Percentiles rank a stretch among this genome's conserved stretches.
phyloP scores from a whole-genome alignment of 2,797 vertebrate species.

The Botia almorhae region DNA sequence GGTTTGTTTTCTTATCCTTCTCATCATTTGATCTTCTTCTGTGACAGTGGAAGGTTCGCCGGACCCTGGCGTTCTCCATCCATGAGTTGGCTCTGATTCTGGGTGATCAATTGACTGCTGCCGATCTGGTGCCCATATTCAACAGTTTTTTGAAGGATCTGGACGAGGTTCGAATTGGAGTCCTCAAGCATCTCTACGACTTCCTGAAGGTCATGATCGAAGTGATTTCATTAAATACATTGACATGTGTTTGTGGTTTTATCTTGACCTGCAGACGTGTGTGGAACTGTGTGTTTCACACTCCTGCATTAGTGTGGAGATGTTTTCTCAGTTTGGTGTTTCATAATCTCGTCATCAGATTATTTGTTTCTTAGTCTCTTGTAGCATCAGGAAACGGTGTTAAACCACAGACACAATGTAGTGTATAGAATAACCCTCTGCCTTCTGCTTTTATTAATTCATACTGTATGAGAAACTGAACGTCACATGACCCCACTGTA shows the following conservation, averaged over 20 bases:
- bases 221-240: no score
- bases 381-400: not conserved
- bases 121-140: conserved; percentile 91
- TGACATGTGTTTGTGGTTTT: no score
- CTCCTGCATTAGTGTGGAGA: not conserved
- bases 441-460: no score
- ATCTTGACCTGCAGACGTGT: no score
- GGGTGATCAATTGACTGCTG: conserved; percentile 89
- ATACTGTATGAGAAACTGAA: no score
- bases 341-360: not conserved
- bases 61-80: conserved; percentile 73
- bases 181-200: conserved; percentile 89
- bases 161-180: conserved; percentile 83
- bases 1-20: no score
- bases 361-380: not conserved
- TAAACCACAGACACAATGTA: no score
- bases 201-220: conserved; percentile 86
- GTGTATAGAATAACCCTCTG: no score
- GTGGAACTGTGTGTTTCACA: no score
- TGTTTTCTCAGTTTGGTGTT: not conserved
- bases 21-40: not conserved
- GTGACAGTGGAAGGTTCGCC: conserved; percentile 88
- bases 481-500: not conserved
- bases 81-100: conserved; percentile 90
- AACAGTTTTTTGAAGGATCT: conserved; percentile 97